These are phyloP conservation scores for Crematogaster levior DNA, from an alignment of 2,888 invertebrate genomes.

Conservation along the genomic window DNA sequence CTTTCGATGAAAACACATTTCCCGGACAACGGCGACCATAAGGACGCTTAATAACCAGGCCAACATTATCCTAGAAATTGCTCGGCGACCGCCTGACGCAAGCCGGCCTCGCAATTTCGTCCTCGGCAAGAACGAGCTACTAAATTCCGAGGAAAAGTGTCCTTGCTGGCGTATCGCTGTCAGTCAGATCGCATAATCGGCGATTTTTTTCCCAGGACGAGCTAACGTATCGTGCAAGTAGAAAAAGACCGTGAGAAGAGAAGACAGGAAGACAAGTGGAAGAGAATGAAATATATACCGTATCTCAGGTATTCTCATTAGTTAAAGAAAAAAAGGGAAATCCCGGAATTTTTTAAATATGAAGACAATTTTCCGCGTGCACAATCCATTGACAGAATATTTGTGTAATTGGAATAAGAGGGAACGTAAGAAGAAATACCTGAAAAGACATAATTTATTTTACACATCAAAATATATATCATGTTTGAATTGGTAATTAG, in stretches of 20 bases:
- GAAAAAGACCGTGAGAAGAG: conserved; percentile 50
- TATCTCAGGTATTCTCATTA: background rate
- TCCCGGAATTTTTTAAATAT: background rate
- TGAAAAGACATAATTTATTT: background rate
- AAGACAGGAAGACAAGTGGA: conserved; percentile 35
- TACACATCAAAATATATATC: background rate
- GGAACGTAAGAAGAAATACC: background rate
- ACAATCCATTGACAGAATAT: background rate
- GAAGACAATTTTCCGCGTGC: background rate
- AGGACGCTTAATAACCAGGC: conserved; percentile 39
- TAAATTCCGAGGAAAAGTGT: conserved; percentile 50
- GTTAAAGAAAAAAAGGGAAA: background rate
- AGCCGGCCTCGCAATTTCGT: conserved; percentile 42
- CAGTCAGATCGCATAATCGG: conserved; percentile 64
- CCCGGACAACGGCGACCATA: conserved; percentile 5
- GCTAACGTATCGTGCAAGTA: conserved; percentile 41
- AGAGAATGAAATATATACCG: conserved; percentile 63
- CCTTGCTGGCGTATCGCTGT: conserved; percentile 32
- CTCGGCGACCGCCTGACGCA: conserved; percentile 20
- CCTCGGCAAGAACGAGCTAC: conserved; percentile 30
- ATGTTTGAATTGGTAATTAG: background rate
- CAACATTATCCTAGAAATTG: conserved; percentile 49
- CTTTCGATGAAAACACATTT: background rate
- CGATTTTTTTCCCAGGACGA: conserved; percentile 58
- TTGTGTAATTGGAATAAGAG: background rate